Evolutionary conservation across 1,140 invertebrate genomes (phyloP), one percentile per base, ranked within the genome.

Genomic region (Venturia canescens): DNA sequence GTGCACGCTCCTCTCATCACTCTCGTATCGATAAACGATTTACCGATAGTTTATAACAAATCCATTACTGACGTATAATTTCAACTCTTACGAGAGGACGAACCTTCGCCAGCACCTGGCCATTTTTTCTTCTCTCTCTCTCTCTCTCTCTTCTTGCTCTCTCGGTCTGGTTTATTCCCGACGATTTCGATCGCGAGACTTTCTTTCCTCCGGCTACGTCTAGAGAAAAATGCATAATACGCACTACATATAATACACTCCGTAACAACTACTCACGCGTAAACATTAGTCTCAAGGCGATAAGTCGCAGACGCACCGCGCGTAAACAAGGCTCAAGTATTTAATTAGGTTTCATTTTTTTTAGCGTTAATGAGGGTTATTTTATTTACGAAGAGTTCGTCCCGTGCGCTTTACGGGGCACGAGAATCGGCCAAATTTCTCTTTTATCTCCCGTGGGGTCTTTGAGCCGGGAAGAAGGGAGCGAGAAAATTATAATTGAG

Each of bases 51-150:
- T 76, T 80, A 83, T 83, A 83, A 83, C 82, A 83, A 83, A 83
- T 83, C 82, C 82, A 83, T 83, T 83, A 83, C 67, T 60, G 18
- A 80, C 69, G 67, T 69, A 29, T 80, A 83, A 83, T 83, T 83
- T 83, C 48, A 78, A 80, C 67, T 72, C 74, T 66, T 70, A 69
- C 34, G 75, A 66, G 31, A 63, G n/a, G 13, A 69, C 29, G 66
- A 77, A 66, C 60, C 57, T 34, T 53, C 75, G 60, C 75, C 9
- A 77, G 57, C 74, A 78, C 74, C 80, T 70, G 80, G 80, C 75
- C 44, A 63, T 67, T 70, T 66, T 71, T 80, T 60, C 78, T 4
- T 66, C 60, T 63, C 23, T 26, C 5, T 63, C 23, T 63, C 60
- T 26, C 11, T n/a, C n/a, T n/a, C n/a, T n/a, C 57, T 60, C 78